These are phyloP conservation scores for Torymus auratus DNA, from an alignment of 2,888 invertebrate species.

Conservation along the genomic window DNA sequence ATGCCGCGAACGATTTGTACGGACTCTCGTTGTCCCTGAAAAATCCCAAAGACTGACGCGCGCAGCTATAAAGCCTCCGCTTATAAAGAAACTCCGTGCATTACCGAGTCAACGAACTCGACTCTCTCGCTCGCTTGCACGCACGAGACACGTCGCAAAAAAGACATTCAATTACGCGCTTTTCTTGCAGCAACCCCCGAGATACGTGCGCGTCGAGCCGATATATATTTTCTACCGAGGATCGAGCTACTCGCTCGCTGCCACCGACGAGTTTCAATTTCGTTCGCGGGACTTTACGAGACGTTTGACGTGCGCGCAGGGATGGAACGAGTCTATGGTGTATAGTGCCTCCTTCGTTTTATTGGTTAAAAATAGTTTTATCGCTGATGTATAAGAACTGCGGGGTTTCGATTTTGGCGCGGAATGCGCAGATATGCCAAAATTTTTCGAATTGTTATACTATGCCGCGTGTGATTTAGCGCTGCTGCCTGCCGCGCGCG, in stretches of 20 bases:
- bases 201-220: not conserved
- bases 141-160: slow-evolving; percentile 44
- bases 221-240: no score
- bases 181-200: not conserved
- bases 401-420: slow-evolving; percentile 10
- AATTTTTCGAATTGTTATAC: slow-evolving; percentile 25
- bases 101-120: slow-evolving; percentile 44
- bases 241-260: no score
- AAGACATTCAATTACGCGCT: slow-evolving; percentile 55
- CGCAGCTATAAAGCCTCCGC: not conserved
- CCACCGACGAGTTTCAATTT: slow-evolving; percentile 45
- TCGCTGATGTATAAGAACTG: not conserved
- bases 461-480: slow-evolving; percentile 7
- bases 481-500: not conserved
- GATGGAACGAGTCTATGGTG: no score
- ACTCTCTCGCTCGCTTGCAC: not conserved
- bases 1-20: slow-evolving; percentile 21
- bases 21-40: not conserved
- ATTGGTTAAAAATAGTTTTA: slow-evolving; percentile 39
- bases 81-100: slow-evolving; percentile 2
- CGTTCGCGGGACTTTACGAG: slow-evolving; percentile 28
- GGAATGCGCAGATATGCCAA: not conserved
- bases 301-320: not conserved
- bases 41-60: not conserved
- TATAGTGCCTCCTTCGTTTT: not conserved